A percentile compares a stretch with the other conserved stretches of the same genome.
phyloP scores from a whole-genome alignment of 1,140 invertebrate genomes.

The Oncopodura yosiiana region DNA sequence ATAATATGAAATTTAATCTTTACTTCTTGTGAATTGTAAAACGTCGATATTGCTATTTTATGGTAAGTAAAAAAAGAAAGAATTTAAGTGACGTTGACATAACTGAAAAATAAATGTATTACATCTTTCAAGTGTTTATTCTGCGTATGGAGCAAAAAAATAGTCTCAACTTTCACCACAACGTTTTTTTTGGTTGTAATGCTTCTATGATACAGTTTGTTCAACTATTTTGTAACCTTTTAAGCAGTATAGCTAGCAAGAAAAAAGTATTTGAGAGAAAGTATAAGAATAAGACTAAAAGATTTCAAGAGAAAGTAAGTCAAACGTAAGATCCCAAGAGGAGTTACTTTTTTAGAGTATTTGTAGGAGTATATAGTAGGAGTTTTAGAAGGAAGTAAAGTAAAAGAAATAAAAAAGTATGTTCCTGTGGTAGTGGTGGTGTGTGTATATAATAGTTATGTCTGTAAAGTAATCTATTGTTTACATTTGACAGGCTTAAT shows the following conservation, averaged over 20 bases:
- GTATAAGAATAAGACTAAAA: not conserved
- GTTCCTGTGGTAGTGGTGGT: not conserved
- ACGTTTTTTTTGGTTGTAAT: not conserved
- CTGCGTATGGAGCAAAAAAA: not conserved
- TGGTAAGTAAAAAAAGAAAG: too few species aligned
- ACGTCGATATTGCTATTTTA: too few species aligned
- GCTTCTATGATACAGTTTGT: not conserved
- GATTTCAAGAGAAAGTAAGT: not conserved
- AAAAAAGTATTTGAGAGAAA: not conserved
- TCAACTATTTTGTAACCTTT: too few species aligned
- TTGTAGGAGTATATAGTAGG: not conserved
- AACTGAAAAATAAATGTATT: not conserved
- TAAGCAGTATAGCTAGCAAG: not conserved
- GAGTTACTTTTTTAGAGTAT: too few species aligned
- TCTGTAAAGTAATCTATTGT: slow-evolving; percentile 5
- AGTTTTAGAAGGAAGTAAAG: not conserved
- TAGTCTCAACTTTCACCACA: not conserved
- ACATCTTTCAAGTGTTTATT: not conserved
- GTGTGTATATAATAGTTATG: not conserved
- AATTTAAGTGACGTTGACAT: too few species aligned
- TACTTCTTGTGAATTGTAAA: too few species aligned
- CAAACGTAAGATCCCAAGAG: not conserved
- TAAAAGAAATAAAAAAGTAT: not conserved
- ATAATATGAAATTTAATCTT: too few species aligned
- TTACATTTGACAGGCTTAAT: slow-evolving; percentile 35